Percentiles rank a stretch among this genome's conserved stretches.
Conservation (phyloP, 1,140 invertebrate species). For the Achroia grisella region DNA sequence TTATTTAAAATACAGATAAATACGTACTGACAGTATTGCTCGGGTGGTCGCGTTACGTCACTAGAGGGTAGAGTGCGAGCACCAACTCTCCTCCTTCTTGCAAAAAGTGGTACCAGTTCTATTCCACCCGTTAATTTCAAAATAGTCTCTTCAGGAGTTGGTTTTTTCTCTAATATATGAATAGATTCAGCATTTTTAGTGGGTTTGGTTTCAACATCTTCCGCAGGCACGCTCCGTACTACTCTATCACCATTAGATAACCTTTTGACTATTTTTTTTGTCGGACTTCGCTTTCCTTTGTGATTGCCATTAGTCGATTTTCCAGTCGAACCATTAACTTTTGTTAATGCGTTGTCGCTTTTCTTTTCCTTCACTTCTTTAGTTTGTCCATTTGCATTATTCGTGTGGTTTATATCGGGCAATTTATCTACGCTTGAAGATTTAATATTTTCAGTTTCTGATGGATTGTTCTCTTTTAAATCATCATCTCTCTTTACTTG, state of each 20-base stretch:
- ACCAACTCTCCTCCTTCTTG: constrained; percentile 63
- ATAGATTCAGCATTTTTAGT: constrained; percentile 10
- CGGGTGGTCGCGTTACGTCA: constrained; percentile 74
- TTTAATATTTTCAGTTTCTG: constrained; percentile 38
- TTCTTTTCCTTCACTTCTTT: constrained; percentile 10
- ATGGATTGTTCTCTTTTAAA: constrained; percentile 16
- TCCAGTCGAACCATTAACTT: constrained; percentile 15
- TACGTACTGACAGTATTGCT: constrained; percentile 58
- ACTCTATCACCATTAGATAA: constrained; percentile 46
- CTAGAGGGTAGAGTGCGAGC: constrained; percentile 70
- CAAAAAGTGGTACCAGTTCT: constrained; percentile 80
- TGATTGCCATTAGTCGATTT: constrained; percentile 12
- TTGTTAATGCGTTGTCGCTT: constrained; percentile 5
- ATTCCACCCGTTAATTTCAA: constrained; percentile 76
- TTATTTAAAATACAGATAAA: too few relatives aligned
- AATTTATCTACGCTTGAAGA: constrained; percentile 36
- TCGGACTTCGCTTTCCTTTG: constrained; percentile 27
- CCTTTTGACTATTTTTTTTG: constrained; percentile 50
- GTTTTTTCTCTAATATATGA: constrained; percentile 39
- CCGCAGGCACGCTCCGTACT: constrained; percentile 20
- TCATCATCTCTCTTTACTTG: constrained; percentile 63
- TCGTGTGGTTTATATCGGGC: constrained; percentile 38
- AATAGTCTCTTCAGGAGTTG: constrained; percentile 65
- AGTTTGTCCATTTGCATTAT: constrained; percentile 12
- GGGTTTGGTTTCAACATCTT: constrained; percentile 17